These are phyloP conservation scores for Melanchra persicariae DNA, from an alignment of 2,888 invertebrate species.

Conservation along the genomic window DNA sequence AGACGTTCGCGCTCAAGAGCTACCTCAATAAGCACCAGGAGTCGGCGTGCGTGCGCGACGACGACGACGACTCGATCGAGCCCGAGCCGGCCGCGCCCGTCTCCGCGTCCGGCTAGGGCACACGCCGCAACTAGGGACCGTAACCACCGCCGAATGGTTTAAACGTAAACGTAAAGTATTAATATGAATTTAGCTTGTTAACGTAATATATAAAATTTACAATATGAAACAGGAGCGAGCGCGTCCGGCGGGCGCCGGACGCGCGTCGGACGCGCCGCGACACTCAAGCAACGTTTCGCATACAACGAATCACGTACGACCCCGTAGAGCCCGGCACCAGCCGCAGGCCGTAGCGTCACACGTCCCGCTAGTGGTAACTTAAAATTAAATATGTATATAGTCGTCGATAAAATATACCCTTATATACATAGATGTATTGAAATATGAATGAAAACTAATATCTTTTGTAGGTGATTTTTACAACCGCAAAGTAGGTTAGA, in stretches of 20 bases:
- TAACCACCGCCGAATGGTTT: constrained; percentile 83
- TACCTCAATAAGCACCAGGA: constrained; percentile 99
- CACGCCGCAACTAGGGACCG: constrained; percentile 84
- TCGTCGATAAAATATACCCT: constrained; percentile 89
- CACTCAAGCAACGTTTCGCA: constrained; percentile 90
- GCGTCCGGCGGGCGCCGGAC: constrained; percentile 73
- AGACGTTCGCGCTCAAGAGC: constrained; percentile 98
- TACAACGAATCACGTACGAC: constrained; percentile 90
- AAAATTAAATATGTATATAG: constrained; percentile 85
- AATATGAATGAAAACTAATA: constrained; percentile 91
- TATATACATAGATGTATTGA: constrained; percentile 89
- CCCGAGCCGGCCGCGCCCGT: constrained; percentile 72
- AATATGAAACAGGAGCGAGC: constrained; percentile 81
- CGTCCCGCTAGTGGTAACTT: constrained; percentile 86
- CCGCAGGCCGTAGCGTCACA: constrained; percentile 85
- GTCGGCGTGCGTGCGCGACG: constrained; percentile 96
- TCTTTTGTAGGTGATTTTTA: constrained; percentile 91
- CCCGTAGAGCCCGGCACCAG: constrained; percentile 86
- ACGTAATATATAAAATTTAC: constrained; percentile 85
- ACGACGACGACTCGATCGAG: constrained; percentile 86
- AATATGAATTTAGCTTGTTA: constrained; percentile 90
- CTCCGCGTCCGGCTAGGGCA: constrained; percentile 73
- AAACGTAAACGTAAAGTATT: constrained; percentile 88
- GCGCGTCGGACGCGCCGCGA: constrained; percentile 77
- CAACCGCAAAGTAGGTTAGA: constrained; percentile 90